phyloP scores from a whole-genome alignment of 2,888 invertebrate species.

The Monochamus alternatus region DNA sequence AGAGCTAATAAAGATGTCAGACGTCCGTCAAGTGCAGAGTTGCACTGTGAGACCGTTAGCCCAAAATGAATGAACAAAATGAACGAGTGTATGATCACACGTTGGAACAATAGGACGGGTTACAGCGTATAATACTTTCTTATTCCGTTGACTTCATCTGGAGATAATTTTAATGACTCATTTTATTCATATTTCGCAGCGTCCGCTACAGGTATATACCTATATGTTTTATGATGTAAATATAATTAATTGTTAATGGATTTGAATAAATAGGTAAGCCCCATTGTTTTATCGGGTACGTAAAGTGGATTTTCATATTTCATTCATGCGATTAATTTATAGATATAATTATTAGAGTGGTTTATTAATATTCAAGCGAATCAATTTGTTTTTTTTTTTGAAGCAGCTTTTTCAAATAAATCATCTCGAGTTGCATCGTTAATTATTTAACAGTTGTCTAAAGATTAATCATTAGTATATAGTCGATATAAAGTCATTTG shows the following conservation, averaged over 20 bases:
- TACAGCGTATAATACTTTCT: slow-evolving; percentile 18
- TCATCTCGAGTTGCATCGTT: too few species aligned
- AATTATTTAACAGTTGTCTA: too few species aligned
- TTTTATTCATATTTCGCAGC: slow-evolving; percentile 24
- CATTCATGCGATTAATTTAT: slow-evolving; percentile 6
- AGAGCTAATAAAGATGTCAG: slow-evolving; percentile 55
- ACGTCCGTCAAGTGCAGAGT: slow-evolving; percentile 52
- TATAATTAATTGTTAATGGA: background rate
- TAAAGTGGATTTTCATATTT: slow-evolving; percentile 8
- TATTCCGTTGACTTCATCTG: slow-evolving; percentile 14
- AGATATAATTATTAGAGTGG: slow-evolving; percentile 16
- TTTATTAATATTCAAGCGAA: background rate
- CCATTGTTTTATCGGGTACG: slow-evolving; percentile 13
- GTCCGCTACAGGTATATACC: background rate
- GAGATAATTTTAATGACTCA: slow-evolving; percentile 23
- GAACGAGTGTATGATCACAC: slow-evolving; percentile 58
- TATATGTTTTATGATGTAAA: background rate
- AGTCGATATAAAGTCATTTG: too few species aligned
- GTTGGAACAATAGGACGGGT: slow-evolving; percentile 54
- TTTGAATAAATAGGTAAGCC: slow-evolving; percentile 20
- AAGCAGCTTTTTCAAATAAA: too few species aligned
- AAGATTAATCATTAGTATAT: too few species aligned
- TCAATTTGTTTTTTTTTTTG: too few species aligned
- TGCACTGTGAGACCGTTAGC: slow-evolving; percentile 52
- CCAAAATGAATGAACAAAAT: slow-evolving; percentile 57